Conservation (phyloP, 2,797 vertebrate species). For the Oreortyx pictus region DNA sequence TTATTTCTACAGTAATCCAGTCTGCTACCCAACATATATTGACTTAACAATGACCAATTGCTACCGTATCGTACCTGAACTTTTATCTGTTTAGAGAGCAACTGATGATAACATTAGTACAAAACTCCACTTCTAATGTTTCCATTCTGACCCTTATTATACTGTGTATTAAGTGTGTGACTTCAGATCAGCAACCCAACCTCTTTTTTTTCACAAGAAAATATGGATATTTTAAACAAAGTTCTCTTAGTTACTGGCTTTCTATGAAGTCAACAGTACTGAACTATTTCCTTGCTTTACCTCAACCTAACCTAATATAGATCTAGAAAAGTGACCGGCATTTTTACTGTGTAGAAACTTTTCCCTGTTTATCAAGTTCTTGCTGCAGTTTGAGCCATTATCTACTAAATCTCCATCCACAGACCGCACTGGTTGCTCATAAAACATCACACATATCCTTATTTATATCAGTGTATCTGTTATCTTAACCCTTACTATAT, state of each 20-base stretch:
- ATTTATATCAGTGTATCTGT: background rate
- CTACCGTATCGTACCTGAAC: background rate
- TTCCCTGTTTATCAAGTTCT: background rate
- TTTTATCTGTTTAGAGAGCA: slow-evolving; percentile 21
- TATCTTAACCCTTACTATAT: background rate
- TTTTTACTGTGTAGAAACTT: background rate
- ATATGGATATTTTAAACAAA: background rate
- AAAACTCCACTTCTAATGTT: background rate
- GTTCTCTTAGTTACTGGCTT: background rate
- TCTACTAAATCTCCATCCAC: background rate
- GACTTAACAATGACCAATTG: background rate
- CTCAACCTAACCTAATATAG: background rate
- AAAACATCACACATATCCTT: background rate
- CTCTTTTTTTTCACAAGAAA: background rate
- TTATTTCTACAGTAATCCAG: no score
- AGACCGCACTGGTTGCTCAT: background rate
- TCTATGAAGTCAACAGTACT: background rate
- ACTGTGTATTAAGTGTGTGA: background rate
- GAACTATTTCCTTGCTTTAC: background rate
- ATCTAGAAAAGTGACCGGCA: background rate
- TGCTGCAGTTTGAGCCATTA: background rate
- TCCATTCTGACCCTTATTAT: background rate
- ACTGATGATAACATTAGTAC: background rate
- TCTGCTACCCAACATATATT: no score
- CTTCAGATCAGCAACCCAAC: background rate